Base-by-base conservation (phyloP, 2,888 invertebrate genomes). In the Achlya flavicornis region DNA sequence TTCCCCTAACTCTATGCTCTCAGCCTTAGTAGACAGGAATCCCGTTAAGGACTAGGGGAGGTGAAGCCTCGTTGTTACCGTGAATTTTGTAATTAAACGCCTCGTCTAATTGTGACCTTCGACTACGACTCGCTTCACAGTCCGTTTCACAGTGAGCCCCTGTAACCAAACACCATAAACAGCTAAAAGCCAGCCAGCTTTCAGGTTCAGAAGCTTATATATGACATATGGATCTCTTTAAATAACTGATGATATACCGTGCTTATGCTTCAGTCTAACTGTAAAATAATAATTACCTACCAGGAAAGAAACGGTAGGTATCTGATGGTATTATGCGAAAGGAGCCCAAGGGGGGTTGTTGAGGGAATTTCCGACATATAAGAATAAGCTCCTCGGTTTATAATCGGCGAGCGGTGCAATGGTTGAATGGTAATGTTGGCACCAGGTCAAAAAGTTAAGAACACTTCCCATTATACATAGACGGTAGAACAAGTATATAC, bases 51-150 rank as follows among this genome's bases (percentile, higher is more conserved):
- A 86, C 85, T 77, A 83, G 88, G 90, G 90, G 87, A 86, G 78
- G 86, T 81, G 92, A 93, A 93, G 91, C 93, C 93, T 85, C 84
- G 85, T 81, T 84, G 87, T 87, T 86, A 85, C 90, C 84, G 85
- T 89, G 89, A 92, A 89, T 89, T 89, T 85, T 83, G 92, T 92
- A 92, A 93, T 93, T 93, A 92, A 93, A 91, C 89, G 91, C 90
- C 87, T 88, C 87, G 90, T 90, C 88, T 92, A 90, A 92, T 91
- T 88, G 88, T 87, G 86, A 88, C 90, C 91, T 92, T 88, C 83
- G 88, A 80, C 85, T 84, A 80, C 75, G 72, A 70, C 71, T 75
- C 75, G 80, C 78, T 85, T 85, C 81, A 86, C 87, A 80, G 82
- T 84, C 79, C 79, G 84, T 80, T 89, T 78, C 86, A 84, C 87